Evolutionary conservation across 2,888 invertebrate species (phyloP).

Genomic region (Hypselothyrea guttata): DNA sequence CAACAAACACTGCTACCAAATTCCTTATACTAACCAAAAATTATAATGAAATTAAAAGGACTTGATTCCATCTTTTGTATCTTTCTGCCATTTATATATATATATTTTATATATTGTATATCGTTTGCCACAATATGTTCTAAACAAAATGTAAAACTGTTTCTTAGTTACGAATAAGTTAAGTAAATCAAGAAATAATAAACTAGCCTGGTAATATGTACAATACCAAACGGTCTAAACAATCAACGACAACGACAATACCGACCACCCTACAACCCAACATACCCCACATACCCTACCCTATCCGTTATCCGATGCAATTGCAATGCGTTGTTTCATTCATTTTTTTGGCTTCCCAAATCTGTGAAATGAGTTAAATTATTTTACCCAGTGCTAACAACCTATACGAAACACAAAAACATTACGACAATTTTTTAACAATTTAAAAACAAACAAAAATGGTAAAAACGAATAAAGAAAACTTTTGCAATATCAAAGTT

Average conservation of each 20-base stretch:
- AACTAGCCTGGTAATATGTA: conserved; percentile 69
- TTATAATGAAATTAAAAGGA: conserved; percentile 23
- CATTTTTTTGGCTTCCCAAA: neutral
- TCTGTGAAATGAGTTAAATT: no score
- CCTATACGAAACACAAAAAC: no score
- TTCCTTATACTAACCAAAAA: conserved; percentile 75
- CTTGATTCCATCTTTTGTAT: conserved; percentile 71
- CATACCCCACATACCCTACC: neutral
- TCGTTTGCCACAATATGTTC: conserved; percentile 51
- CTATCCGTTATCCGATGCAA: no score
- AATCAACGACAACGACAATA: conserved; percentile 1
- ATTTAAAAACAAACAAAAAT: no score
- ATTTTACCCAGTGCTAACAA: no score
- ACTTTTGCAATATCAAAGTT: no score
- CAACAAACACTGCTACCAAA: conserved; percentile 76
- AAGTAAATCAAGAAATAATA: conserved; percentile 71
- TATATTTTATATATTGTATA: neutral
- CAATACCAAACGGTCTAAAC: conserved; percentile 17
- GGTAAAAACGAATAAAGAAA: no score
- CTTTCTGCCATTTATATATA: conserved; percentile 60
- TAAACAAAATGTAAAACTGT: conserved; percentile 69
- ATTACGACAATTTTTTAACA: no score
- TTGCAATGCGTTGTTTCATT: neutral
- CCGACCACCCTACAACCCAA: neutral
- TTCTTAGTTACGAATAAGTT: conserved; percentile 71